Base-by-base conservation (phyloP, 2,888 invertebrate genomes). In the Trichopoda pennipes region DNA sequence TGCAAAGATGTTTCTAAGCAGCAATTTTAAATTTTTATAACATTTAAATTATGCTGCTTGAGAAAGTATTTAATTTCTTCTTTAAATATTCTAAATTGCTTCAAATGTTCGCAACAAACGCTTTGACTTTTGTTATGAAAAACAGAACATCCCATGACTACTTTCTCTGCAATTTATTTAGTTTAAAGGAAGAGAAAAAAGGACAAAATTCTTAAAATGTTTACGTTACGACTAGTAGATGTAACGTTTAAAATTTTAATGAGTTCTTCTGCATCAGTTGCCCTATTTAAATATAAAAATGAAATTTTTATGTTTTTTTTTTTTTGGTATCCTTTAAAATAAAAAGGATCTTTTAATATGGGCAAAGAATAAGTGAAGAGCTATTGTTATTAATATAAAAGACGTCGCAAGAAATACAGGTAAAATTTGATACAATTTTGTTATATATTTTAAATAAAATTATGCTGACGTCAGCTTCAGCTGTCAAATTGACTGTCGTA, bases 211-310 rank as follows among this genome's bases (percentile, higher is more conserved):
- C 23, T 23, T 66, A 60, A 38, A 60, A 38, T 1, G 51, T 21
- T n/a, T 3, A 19, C 21, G 16, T 17, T 32, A 47, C 9, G 12
- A 58, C 19, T n/a, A 35, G 17, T 28, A 77, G 32, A 47, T 49
- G 16, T 73, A 73, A 55, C 47, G 53, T 32, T 79, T 80, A 73
- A 80, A 84, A 80, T 82, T 85, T 85, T 84, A 85, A 85, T 84
- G 85, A 85, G 84, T 84, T 84, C 80, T 80, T 84, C 78, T 82
- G 81, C 83, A 69, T 76, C 76, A 75, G 76, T 73, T 80, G 69
- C 63, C 66, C 38, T 55, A 79, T 68, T 74, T 55, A 32, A 68
- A 55, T 44, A 55, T 49, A 42, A 55, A 68, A 68, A 74, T 69
- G 35, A 66, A 58, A 72, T 72, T 56, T n/a, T 69, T 44, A 70